phyloP scores from a whole-genome alignment of 2,113 vertebrate species.

The Albula goreensis region DNA sequence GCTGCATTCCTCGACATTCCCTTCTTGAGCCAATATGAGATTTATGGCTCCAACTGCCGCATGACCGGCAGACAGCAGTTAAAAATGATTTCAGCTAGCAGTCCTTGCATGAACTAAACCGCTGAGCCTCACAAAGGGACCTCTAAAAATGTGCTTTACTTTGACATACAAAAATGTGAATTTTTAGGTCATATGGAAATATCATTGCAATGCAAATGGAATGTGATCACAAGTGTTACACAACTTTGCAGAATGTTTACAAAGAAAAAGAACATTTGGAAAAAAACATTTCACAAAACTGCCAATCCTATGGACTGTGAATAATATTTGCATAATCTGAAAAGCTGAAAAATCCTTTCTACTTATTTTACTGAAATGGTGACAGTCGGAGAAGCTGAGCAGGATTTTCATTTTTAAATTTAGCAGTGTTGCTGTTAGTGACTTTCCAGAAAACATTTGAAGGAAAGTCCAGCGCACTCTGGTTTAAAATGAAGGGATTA shows the following conservation, averaged over 20 bases:
- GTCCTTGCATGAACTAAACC: not conserved
- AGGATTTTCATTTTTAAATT: not conserved
- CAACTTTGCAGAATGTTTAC: not conserved
- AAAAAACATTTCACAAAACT: not conserved
- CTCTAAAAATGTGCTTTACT: not conserved
- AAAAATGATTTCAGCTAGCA: not conserved
- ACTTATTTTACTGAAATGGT: not conserved
- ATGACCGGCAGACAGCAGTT: not conserved
- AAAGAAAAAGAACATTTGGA: not conserved
- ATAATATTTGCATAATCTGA: not conserved
- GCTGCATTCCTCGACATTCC: slow-evolving; percentile 2
- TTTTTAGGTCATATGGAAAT: not conserved
- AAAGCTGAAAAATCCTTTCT: not conserved
- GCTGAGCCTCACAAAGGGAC: not conserved
- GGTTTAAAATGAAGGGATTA: not conserved
- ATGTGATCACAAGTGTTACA: not conserved
- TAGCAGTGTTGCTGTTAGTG: not conserved
- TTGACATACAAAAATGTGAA: not conserved
- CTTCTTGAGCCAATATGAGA: not conserved
- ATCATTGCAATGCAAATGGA: not conserved
- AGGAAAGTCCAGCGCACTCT: not conserved
- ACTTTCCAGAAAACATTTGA: not conserved
- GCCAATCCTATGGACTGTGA: not conserved
- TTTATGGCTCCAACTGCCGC: not conserved
- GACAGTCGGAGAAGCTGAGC: not conserved